Percentiles rank a stretch among this genome's conserved stretches.
phyloP scores from a whole-genome alignment of 2,113 vertebrate genomes.

The Grantiella picta region DNA sequence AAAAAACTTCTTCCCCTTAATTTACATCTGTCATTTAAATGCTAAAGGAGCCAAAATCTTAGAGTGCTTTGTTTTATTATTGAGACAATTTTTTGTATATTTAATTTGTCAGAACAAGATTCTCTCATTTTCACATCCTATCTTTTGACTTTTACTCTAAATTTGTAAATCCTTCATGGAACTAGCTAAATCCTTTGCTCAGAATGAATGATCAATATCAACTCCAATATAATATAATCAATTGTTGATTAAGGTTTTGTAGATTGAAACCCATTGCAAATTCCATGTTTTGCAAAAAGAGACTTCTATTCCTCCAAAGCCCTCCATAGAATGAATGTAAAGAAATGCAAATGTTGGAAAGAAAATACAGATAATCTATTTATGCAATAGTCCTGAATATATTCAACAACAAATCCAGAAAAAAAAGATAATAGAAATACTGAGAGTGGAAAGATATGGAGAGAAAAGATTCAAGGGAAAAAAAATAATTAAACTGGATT shows the following conservation, averaged over 20 bases:
- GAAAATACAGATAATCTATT: not conserved
- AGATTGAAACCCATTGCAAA: slow-evolving; percentile 7
- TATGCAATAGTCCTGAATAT: not conserved
- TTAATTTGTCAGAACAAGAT: not conserved
- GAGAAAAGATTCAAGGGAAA: not conserved
- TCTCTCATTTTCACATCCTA: not conserved
- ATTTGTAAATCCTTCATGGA: not conserved
- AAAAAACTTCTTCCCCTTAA: not conserved
- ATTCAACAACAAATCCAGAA: not conserved
- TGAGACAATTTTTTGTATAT: not conserved
- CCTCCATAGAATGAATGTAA: not conserved
- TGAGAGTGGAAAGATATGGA: not conserved
- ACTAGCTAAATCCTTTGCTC: not conserved
- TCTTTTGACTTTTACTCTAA: not conserved
- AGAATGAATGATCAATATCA: not conserved
- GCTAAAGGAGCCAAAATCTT: not conserved
- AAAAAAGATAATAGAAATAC: not conserved
- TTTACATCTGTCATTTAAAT: not conserved
- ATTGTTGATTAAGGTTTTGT: not conserved
- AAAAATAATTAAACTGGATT: not conserved
- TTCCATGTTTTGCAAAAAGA: not conserved
- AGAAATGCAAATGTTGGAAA: not conserved
- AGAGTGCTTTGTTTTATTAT: not conserved
- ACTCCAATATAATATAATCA: slow-evolving; percentile 2
- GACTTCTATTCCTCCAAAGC: not conserved